Conservation (phyloP, 2,113 vertebrate species). For the Halichoeres trimaculatus region DNA sequence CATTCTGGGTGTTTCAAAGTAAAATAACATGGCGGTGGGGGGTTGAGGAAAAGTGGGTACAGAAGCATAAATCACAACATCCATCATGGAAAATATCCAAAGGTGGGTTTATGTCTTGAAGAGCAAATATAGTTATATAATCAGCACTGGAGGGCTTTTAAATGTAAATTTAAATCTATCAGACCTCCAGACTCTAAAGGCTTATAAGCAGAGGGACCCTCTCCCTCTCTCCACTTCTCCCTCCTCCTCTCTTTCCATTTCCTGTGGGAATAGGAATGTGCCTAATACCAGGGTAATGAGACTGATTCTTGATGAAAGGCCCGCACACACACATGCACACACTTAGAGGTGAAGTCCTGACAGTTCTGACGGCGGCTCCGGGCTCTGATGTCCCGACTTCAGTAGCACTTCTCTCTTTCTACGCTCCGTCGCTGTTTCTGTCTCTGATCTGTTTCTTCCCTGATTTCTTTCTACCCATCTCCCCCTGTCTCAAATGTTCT, state of each 20-base stretch:
- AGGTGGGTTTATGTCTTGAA: conserved; percentile 6
- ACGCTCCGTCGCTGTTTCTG: conserved; percentile 1
- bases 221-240: neutral
- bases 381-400: conserved; percentile 40
- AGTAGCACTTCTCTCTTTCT: conserved; percentile 16
- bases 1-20: neutral
- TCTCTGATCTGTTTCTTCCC: conserved; percentile 1
- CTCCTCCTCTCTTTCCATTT: conserved; percentile 4
- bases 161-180: conserved; percentile 32
- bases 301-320: conserved; percentile 30
- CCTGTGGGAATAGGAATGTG: conserved; percentile 47
- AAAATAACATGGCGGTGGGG: neutral
- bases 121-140: conserved; percentile 29
- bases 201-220: conserved; percentile 34
- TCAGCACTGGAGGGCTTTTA: conserved; percentile 8
- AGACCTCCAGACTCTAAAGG: conserved; percentile 33
- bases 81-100: conserved; percentile 16
- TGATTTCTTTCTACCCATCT: conserved; percentile 1
- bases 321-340: neutral
- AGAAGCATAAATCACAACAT: conserved; percentile 8
- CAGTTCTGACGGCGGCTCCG: conserved; percentile 38
- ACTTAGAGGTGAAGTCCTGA: conserved; percentile 39
- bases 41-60: neutral
- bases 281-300: conserved; percentile 61
- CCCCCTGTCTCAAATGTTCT: neutral